Evolutionary conservation across 53 echinoderm and acorn worm species (phyloP), one percentile per base, ranked within the genome.

Genomic region (Stichopus horrens): DNA sequence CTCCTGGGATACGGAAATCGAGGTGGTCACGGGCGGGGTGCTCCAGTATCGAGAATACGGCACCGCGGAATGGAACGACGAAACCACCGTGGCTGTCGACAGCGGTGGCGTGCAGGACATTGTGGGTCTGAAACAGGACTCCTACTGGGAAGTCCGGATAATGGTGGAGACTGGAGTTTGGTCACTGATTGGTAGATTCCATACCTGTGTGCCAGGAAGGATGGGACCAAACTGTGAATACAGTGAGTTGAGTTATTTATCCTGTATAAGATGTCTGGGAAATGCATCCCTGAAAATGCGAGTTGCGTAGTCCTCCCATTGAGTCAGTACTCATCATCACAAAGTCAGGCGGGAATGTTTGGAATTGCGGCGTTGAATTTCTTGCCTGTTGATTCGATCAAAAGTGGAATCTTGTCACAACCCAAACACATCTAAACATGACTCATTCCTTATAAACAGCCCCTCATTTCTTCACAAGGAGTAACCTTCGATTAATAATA

Each of bases 221-320:
- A 76, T 89, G 75, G 96, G 96, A 57, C 90, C 94, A 6, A 96
- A 96, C 86, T 96, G 95, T 90, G 95, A 96, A 91, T 83, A 88
- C 55, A 86, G 96, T 96, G 90, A 77, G 96, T 93, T 8, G 37
- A 37, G 37, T 37, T 37, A 37, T 37, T 37, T 37, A 37, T 37
- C 37, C 37, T 37, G 37, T 37, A 37, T 37, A 37, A 37, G 37
- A 37, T 37, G 2, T 37, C 37, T 37, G 37, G 37, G 37, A 37
- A 37, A 37, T 37, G 37, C 2, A 37, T 37, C 37, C 37, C 37
- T 37, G 37, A 37, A 37, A 37, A 2, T 37, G 37, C 0, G 2
- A 37, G 2, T 37, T 37, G 37, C 2, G 37, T 37, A 37, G 37
- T 37, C 37, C 37, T 37, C 37, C 37, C 37, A 1, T 1, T 37